phyloP scores from a whole-genome alignment of 2,797 vertebrate species.

The Zalophus californianus region DNA sequence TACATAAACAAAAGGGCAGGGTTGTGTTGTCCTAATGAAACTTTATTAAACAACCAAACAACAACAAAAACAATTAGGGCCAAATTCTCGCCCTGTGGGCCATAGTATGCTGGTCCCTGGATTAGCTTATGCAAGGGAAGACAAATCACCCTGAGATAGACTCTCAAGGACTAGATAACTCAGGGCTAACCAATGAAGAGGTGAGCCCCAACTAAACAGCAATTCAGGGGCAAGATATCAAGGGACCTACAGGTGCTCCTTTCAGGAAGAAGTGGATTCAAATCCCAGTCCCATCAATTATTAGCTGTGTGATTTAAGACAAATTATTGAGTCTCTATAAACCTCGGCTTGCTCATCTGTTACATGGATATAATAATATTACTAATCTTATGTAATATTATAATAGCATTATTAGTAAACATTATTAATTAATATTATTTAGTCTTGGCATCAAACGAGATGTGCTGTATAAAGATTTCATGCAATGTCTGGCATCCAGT shows the following conservation, averaged over 20 bases:
- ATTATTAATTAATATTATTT: conserved; percentile 14
- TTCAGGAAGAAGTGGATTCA: neutral
- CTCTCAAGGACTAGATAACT: neutral
- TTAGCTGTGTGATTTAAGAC: neutral
- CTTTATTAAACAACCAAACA: neutral
- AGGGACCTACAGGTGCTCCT: neutral
- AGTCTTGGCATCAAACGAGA: neutral
- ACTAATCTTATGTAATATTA: neutral
- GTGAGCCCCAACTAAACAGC: no score
- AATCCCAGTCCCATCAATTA: neutral
- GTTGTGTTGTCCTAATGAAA: neutral
- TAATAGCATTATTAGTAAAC: neutral
- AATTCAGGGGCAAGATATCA: neutral
- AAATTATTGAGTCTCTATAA: neutral
- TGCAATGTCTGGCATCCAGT: neutral
- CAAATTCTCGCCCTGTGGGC: neutral
- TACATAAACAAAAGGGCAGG: neutral
- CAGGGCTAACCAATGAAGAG: neutral
- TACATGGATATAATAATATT: neutral
- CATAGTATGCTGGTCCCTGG: neutral
- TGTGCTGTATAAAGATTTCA: neutral
- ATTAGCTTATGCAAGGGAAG: neutral
- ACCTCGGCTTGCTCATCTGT: neutral
- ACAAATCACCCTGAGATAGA: neutral
- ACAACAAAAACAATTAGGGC: neutral